These are phyloP conservation scores for Dysdera silvatica DNA, from an alignment of 1,140 invertebrate species.

Conservation along the genomic window DNA sequence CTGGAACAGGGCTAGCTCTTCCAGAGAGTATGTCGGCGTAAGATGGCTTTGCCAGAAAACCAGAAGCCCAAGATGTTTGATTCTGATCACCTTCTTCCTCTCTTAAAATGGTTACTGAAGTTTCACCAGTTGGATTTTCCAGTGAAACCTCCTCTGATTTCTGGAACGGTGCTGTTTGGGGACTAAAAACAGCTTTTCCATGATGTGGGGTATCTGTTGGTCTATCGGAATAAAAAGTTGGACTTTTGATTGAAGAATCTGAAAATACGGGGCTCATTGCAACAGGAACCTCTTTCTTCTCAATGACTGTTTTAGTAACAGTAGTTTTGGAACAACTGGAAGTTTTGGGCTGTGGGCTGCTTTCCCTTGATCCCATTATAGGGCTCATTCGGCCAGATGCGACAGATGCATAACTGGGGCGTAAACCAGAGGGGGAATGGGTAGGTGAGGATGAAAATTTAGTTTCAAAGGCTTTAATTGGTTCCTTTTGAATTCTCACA, in stretches of 20 bases:
- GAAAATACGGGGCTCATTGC: background rate
- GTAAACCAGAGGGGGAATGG: constrained; percentile 3
- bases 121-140: background rate
- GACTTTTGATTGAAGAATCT: background rate
- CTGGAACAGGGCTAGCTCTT: constrained; percentile 15
- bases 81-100: too few species aligned
- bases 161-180: background rate
- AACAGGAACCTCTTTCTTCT: background rate
- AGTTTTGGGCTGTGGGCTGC: background rate
- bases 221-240: too few species aligned
- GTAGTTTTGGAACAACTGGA: background rate
- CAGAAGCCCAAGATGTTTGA: constrained; percentile 22
- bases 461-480: too few species aligned
- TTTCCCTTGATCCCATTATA: background rate
- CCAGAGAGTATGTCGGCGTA: constrained; percentile 29
- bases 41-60: constrained; percentile 25
- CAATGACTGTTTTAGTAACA: background rate
- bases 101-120: too few species aligned
- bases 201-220: background rate
- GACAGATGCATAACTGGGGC: constrained; percentile 4
- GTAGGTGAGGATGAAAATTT: background rate
- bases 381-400: constrained; percentile 15
- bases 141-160: background rate
- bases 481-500: too few species aligned
- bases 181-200: background rate